Conservation (phyloP, 2,797 vertebrate genomes). For the Garrulus glandarius region DNA sequence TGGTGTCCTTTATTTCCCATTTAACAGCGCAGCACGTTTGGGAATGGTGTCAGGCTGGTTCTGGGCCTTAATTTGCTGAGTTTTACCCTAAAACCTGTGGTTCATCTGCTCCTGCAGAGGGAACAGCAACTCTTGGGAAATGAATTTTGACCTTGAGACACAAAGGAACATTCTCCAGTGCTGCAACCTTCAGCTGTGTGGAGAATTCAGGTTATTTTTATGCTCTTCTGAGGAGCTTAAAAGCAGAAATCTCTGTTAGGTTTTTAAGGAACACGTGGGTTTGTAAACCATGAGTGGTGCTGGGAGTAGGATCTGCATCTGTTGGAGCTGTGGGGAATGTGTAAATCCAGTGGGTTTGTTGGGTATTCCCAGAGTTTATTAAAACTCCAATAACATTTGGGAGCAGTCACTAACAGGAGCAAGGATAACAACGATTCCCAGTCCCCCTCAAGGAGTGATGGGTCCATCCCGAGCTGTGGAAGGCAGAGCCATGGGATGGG, state of each 20-base stretch:
- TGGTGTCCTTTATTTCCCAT: constrained; percentile 48
- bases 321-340: background rate
- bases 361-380: background rate
- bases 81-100: background rate
- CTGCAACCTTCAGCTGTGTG: background rate
- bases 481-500: background rate
- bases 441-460: background rate
- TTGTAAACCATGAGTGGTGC: background rate
- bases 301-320: background rate
- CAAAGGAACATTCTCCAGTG: constrained; percentile 5
- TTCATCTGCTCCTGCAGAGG: constrained; percentile 9
- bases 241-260: constrained; percentile 23
- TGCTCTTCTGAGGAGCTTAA: background rate
- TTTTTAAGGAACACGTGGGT: background rate
- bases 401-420: background rate
- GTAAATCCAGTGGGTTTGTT: rapidly evolving
- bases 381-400: background rate
- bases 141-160: background rate
- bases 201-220: background rate
- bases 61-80: background rate
- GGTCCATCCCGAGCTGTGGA: background rate
- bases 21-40: constrained; percentile 9
- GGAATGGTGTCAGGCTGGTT: constrained; percentile 30
- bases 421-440: background rate
- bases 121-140: background rate